Evolutionary conservation across 2,888 invertebrate species (phyloP).

Genomic region (Corbicula japonica): DNA sequence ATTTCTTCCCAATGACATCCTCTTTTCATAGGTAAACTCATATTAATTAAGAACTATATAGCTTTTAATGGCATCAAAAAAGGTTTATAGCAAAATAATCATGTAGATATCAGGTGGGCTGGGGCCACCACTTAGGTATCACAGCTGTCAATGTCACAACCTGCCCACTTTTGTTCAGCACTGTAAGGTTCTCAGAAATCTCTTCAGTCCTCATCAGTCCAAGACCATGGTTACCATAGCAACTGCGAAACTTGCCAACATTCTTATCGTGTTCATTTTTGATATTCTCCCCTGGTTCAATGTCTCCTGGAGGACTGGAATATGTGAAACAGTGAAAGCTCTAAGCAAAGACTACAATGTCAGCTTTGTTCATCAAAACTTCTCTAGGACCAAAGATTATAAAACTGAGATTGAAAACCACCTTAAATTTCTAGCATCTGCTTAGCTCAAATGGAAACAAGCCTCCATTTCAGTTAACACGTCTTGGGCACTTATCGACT

Average conservation of each 20-base stretch:
- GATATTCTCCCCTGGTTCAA: constrained; percentile 70
- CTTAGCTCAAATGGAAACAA: no score
- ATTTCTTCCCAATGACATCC: no score
- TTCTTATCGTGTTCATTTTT: constrained; percentile 85
- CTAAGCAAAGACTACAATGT: neutral
- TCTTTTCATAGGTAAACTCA: no score
- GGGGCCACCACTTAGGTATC: constrained; percentile 80
- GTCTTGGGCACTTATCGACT: no score
- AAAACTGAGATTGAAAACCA: no score
- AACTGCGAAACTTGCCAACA: constrained; percentile 90
- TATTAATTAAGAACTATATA: no score
- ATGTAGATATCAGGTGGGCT: constrained; percentile 45
- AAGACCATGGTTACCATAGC: constrained; percentile 72
- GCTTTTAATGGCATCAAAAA: no score
- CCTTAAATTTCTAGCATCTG: no score
- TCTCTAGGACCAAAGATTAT: no score
- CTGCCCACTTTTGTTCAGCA: constrained; percentile 61
- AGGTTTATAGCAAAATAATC: no score
- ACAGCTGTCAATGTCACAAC: constrained; percentile 59
- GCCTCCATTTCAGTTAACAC: no score
- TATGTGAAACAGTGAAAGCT: constrained; percentile 6
- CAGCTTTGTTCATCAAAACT: neutral
- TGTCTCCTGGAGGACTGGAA: constrained; percentile 65
- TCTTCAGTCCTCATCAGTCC: constrained; percentile 76
- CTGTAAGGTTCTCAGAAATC: constrained; percentile 64